phyloP scores from a whole-genome alignment of 1,140 invertebrate species.

The Cataglyphis hispanica region DNA sequence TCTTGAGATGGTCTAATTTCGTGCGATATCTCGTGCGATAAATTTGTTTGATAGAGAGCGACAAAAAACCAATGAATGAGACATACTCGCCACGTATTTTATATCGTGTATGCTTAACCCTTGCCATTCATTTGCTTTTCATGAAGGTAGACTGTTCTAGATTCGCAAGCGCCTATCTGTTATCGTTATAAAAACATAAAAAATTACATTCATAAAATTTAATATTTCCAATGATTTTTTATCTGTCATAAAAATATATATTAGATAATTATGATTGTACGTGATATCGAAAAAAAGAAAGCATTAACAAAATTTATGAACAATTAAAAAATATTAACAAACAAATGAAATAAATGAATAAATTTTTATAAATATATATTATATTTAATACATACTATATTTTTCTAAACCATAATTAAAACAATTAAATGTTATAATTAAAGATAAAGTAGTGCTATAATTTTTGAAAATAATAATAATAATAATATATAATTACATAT shows the following conservation, averaged over 20 bases:
- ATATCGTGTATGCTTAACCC: not conserved
- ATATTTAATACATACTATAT: not conserved
- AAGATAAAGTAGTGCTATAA: no score
- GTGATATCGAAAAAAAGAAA: not conserved
- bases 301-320: not conserved
- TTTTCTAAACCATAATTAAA: not conserved
- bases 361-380: not conserved
- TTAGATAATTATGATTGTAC: not conserved
- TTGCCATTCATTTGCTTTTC: constrained; percentile 26
- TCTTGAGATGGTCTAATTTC: not conserved
- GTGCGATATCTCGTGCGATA: not conserved
- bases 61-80: not conserved
- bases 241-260: not conserved
- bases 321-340: not conserved
- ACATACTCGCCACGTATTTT: not conserved
- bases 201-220: not conserved
- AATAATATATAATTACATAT: not conserved
- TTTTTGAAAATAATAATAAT: not conserved
- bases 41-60: not conserved
- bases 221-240: not conserved
- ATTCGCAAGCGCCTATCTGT: not conserved
- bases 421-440: not conserved
- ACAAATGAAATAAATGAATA: not conserved
- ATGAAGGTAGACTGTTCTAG: not conserved
- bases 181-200: no score